Evolutionary conservation across 2,113 vertebrate genomes (phyloP).

Genomic region (Nettapus auritus): DNA sequence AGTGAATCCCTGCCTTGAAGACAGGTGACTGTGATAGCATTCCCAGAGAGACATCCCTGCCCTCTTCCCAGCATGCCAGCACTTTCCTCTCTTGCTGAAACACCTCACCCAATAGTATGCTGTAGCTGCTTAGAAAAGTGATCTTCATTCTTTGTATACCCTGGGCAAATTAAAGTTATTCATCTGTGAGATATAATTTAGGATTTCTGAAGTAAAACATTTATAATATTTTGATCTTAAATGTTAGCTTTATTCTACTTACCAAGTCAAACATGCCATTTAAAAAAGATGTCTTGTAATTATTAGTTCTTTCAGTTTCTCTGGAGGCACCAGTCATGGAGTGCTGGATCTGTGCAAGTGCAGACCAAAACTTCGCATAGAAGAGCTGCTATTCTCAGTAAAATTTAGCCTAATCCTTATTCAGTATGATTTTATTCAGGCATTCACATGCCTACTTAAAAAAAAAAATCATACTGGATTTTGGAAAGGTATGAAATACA

Average conservation of each 20-base stretch:
- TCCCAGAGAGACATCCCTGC: neutral
- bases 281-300: neutral
- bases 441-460: constrained; percentile 10
- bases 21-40: neutral
- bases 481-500: constrained; percentile 32
- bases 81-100: neutral
- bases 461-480: constrained; percentile 10
- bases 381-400: constrained; percentile 20
- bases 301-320: neutral
- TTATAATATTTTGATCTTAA: neutral
- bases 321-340: neutral
- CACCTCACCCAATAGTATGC: neutral
- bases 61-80: neutral
- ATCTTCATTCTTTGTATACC: neutral
- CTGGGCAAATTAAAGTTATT: neutral
- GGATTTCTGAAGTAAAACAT: neutral
- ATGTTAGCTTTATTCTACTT: neutral
- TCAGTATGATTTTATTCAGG: constrained; percentile 14
- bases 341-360: neutral
- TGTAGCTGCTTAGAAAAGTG: neutral
- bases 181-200: neutral
- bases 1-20: neutral
- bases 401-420: constrained; percentile 21
- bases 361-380: neutral
- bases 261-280: neutral